A percentile compares a stretch with the other conserved stretches of the same genome.
Evolutionary conservation across 2,113 vertebrate species (phyloP).

Genomic region (Erythrocercus mccallii): DNA sequence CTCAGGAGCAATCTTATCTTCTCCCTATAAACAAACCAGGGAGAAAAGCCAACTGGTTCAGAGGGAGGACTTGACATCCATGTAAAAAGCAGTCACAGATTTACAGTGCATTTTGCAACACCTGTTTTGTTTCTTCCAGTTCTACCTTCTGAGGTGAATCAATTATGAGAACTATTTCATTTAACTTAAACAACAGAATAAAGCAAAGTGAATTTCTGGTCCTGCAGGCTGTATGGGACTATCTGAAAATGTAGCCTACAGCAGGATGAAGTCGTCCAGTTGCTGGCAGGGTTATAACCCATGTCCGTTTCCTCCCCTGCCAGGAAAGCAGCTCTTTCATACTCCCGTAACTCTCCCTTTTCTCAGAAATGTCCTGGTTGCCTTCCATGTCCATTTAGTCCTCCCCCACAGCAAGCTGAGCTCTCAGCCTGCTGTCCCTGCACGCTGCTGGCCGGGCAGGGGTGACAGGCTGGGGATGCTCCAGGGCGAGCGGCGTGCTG

Average conservation of each 20-base stretch:
- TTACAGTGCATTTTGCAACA: not conserved
- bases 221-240: not conserved
- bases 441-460: not conserved
- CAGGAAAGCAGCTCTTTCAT: not conserved
- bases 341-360: slow-evolving; percentile 4
- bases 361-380: slow-evolving; percentile 37
- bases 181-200: not conserved
- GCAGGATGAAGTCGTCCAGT: not conserved
- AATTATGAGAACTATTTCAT: not conserved
- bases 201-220: not conserved
- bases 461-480: not conserved
- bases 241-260: not conserved
- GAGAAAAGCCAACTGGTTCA: not conserved
- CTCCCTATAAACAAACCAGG: not conserved
- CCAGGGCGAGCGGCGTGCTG: not conserved
- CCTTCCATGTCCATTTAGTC: not conserved
- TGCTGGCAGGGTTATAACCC: not conserved
- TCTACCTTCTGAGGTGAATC: not conserved
- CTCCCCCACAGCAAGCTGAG: not conserved
- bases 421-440: not conserved
- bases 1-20: not conserved
- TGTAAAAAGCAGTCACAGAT: not conserved
- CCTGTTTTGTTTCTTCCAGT: not conserved
- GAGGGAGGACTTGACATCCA: not conserved
- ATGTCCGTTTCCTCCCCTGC: not conserved